Evolutionary conservation across 2,888 invertebrate species (phyloP).

Genomic region (Pemphredon lugubris): DNA sequence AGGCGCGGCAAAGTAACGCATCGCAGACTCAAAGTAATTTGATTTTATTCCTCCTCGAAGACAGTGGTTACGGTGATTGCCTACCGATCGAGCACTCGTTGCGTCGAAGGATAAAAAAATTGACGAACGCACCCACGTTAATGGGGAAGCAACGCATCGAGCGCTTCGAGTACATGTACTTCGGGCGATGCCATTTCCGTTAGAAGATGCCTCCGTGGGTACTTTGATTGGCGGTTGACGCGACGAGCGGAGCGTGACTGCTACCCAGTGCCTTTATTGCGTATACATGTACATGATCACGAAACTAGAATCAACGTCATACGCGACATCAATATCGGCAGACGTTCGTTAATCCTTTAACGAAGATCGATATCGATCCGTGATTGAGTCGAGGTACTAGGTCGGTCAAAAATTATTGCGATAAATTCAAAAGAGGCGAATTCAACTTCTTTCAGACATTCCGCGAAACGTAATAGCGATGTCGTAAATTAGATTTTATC

Average conservation of each 20-base stretch:
- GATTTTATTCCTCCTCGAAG: constrained; percentile 28
- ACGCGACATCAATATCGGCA: neutral
- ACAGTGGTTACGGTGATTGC: constrained; percentile 31
- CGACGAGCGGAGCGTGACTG: constrained; percentile 23
- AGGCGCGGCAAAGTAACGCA: neutral
- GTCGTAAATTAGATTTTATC: no score
- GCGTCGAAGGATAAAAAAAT: neutral
- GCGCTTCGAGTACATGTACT: neutral
- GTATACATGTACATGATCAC: constrained; percentile 9
- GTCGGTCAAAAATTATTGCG: no score
- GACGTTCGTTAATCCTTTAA: no score
- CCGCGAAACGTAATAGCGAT: no score
- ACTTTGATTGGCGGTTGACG: constrained; percentile 2
- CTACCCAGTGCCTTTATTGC: constrained; percentile 27
- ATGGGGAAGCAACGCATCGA: neutral
- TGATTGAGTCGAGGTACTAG: no score
- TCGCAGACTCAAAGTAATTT: constrained; percentile 1
- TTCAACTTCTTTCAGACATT: no score
- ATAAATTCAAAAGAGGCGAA: no score
- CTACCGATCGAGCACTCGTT: constrained; percentile 12
- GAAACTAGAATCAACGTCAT: constrained; percentile 19
- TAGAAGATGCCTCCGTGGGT: neutral
- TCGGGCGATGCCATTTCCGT: no score
- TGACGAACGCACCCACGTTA: neutral
- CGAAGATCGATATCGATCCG: no score